These are phyloP conservation scores for Pemphredon lugubris DNA, from an alignment of 2,888 invertebrate species.

Conservation along the genomic window DNA sequence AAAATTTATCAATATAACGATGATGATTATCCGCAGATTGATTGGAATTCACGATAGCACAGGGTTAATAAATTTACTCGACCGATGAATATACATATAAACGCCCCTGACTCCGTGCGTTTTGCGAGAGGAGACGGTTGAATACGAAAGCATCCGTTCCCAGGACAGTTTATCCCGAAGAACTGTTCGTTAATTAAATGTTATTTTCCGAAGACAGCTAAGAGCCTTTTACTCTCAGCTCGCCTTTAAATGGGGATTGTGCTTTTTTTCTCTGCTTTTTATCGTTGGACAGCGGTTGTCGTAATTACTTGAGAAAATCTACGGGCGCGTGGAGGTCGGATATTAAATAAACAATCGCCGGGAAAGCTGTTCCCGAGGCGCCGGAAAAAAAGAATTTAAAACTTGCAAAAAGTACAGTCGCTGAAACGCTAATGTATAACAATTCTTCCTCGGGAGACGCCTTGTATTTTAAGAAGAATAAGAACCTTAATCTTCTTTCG, in stretches of 20 bases:
- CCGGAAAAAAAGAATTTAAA: slow-evolving; percentile 1
- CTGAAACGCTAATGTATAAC: slow-evolving; percentile 1
- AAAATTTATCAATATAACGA: no score
- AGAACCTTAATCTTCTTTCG: slow-evolving; percentile 19
- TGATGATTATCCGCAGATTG: no score
- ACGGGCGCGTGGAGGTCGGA: not conserved
- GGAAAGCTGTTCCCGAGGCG: not conserved
- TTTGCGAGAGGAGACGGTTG: no score
- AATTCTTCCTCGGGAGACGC: not conserved
- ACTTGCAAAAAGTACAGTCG: not conserved
- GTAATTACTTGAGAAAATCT: slow-evolving; percentile 2
- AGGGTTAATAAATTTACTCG: no score
- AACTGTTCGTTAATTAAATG: not conserved
- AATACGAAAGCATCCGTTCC: not conserved
- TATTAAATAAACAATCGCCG: not conserved
- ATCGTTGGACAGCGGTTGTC: not conserved
- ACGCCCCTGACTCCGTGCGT: no score
- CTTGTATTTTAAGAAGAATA: slow-evolving; percentile 19
- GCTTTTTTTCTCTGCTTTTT: not conserved
- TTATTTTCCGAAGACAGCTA: not conserved
- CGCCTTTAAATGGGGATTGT: not conserved
- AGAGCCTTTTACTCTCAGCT: not conserved
- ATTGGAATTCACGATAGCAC: no score
- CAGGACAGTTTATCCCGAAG: not conserved
- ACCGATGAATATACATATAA: no score